Evolutionary conservation across 2,888 invertebrate genomes (phyloP), one percentile per base, ranked within the genome.

Genomic region (Dolichopus griseipennis): DNA sequence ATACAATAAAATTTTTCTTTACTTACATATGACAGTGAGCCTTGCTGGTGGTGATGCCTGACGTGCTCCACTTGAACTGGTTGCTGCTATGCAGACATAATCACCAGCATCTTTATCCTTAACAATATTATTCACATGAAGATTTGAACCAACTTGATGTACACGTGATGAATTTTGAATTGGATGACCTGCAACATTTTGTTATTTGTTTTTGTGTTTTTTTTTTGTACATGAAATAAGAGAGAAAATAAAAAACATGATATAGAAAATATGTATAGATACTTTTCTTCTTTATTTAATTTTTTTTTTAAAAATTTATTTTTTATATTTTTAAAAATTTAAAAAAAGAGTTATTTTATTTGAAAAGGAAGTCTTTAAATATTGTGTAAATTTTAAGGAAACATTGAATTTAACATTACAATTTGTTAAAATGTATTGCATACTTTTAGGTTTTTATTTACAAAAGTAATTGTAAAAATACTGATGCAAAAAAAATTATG

Each of bases 21-120:
- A 79, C 81, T 81, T 75, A 81, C 81, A 79, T 74, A 81, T 80
- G 68, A 81, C 75, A 74, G 75, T 79, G 73, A 81, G 75, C 71
- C 76, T 77, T 67, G 80, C 81, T 70, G 81, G 77, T 43, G 81
- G 81, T 69, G 81, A 81, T 67, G 81, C 81, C 74, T 79, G 78
- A 71, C 81, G 76, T 74, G 81, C 81, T 70, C 81, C 81, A 73
- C 77, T 81, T 72, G 76, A 75, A 72, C 73, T 73, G 73, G 78
- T 79, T 71, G 79, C 78, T 66, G 81, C 81, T 72, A 81, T 81
- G 72, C 81, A 81, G 69, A 79, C 77, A 74, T 79, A 81, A 73
- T 80, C 79, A 52, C 81, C 81, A 69, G 72, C 76, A 76, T 81
- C 81, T 66, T 74, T 75, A 70, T 75, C 75, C 70, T 77, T 77